A percentile compares a stretch with the other conserved stretches of the same genome.
phyloP scores from a whole-genome alignment of 2,888 invertebrate species.

The Lomographa bimaculata region DNA sequence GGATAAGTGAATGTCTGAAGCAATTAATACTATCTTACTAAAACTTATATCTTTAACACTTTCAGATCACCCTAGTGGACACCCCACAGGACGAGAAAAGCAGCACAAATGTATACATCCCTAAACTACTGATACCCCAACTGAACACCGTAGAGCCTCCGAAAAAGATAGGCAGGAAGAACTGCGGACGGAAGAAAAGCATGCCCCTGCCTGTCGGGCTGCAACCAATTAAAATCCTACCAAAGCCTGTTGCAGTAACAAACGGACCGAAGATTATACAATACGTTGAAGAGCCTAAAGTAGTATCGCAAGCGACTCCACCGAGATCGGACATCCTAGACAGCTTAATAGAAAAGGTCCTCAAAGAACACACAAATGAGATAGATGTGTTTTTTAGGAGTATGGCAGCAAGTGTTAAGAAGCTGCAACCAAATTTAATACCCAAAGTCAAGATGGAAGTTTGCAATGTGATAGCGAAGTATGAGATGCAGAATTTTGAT shows the following conservation, averaged over 20 bases:
- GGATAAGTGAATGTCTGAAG: too few species aligned
- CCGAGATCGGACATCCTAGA: conserved; percentile 64
- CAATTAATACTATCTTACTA: too few species aligned
- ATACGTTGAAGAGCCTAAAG: conserved; percentile 64
- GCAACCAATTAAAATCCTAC: conserved; percentile 72
- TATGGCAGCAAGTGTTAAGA: conserved; percentile 79
- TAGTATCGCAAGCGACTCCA: conserved; percentile 1
- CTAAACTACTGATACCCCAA: conserved; percentile 45
- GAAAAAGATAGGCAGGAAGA: conserved; percentile 58
- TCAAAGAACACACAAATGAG: conserved; percentile 76
- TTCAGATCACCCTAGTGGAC: conserved; percentile 73
- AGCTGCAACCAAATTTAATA: conserved; percentile 74
- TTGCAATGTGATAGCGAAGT: conserved; percentile 77
- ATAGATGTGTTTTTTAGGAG: conserved; percentile 77
- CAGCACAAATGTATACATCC: conserved; percentile 52
- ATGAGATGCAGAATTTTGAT: conserved; percentile 78
- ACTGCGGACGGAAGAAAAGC: conserved; percentile 65
- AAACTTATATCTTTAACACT: too few species aligned
- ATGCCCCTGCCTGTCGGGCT: conserved; percentile 52
- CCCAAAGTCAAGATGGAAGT: conserved; percentile 81
- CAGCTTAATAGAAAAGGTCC: conserved; percentile 70
- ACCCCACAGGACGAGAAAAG: conserved; percentile 46
- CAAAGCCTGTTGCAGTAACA: conserved; percentile 68
- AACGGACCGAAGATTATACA: conserved; percentile 65
- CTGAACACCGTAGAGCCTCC: conserved; percentile 46